Base-by-base conservation (phyloP, 2,888 invertebrate species). In the Gisinianus flammeolus region DNA sequence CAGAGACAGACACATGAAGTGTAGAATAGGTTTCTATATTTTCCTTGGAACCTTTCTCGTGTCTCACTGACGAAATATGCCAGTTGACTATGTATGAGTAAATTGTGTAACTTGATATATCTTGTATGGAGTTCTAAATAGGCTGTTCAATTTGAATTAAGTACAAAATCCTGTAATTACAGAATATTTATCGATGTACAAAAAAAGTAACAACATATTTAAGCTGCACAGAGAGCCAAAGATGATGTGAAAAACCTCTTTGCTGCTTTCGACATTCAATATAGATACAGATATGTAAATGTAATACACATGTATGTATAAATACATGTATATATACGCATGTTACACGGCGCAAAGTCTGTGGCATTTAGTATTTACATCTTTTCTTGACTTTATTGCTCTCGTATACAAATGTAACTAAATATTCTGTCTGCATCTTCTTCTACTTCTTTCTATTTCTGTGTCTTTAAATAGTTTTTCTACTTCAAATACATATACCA, bases 101-200 rank as follows among this genome's bases (percentile, higher is more conserved):
- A 24, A 58, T 24, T 24, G 3, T 58, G 58, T n/a, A 58, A 58
- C 16, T 26, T 58, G 58, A 58, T 58, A 58, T 26, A 58, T 58
- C 58, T 44, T 44, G 8, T 16, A 44, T 44, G 16, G n/a, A n/a
- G 22, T n/a, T 58, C 24, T 26, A 58, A 58, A 58, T 26, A 58
- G 58, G 58, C 58, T 24, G 26, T 58, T 58, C 58, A 58, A 24
- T 58, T 58, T 58, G 58, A 58, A 58, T 58, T 26, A 58, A 58
- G 58, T n/a, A 58, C 26, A 2, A 58, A 58, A 22, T 19, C 22
- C 58, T 58, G 22, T 58, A 58, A 58, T 58, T 58, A 58, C 22
- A 58, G 58, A n/a, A 58, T 26, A 58, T 58, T 26, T 22, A 26
- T 22, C 58, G 22, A 26, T n/a, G n/a, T n/a, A n/a, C n/a, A n/a